Evolutionary conservation across 1,140 invertebrate genomes (phyloP).

Genomic region (Megalopta genalis): DNA sequence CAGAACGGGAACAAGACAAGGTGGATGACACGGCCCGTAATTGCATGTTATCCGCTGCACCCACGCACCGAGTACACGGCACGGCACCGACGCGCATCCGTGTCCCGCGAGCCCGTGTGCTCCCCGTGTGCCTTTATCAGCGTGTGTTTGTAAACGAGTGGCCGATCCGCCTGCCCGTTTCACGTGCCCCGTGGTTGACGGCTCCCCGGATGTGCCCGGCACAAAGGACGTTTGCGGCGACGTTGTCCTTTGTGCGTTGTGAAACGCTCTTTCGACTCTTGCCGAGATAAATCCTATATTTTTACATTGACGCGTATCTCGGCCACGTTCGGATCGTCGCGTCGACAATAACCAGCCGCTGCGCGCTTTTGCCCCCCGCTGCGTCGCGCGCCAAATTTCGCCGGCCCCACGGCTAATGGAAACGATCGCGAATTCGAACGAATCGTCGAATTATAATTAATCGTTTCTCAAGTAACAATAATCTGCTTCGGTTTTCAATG

Average conservation of each 20-base stretch:
- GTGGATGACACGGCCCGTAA: conserved; percentile 78
- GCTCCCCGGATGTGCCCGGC: conserved; percentile 44
- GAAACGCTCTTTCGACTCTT: conserved; percentile 17
- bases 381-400: too few relatives aligned
- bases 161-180: conserved; percentile 58
- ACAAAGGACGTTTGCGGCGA: conserved; percentile 53
- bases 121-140: conserved; percentile 27
- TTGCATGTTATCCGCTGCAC: conserved; percentile 77
- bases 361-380: too few relatives aligned
- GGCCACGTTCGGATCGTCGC: not conserved
- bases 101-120: conserved; percentile 3
- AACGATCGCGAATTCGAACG: too few relatives aligned
- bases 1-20: conserved; percentile 75
- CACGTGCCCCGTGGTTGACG: conserved; percentile 52
- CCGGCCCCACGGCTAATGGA: too few relatives aligned
- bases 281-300: conserved; percentile 23
- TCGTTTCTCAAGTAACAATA: too few relatives aligned
- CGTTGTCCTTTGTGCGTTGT: conserved; percentile 28
- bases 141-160: conserved; percentile 52
- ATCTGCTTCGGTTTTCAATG: too few relatives aligned
- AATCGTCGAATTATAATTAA: too few relatives aligned
- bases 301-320: not conserved
- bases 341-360: too few relatives aligned
- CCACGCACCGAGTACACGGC: conserved; percentile 58
- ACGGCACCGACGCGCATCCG: conserved; percentile 35